Evolutionary conservation across 2,797 vertebrate species (phyloP).

Genomic region (Myotis findleyi): DNA sequence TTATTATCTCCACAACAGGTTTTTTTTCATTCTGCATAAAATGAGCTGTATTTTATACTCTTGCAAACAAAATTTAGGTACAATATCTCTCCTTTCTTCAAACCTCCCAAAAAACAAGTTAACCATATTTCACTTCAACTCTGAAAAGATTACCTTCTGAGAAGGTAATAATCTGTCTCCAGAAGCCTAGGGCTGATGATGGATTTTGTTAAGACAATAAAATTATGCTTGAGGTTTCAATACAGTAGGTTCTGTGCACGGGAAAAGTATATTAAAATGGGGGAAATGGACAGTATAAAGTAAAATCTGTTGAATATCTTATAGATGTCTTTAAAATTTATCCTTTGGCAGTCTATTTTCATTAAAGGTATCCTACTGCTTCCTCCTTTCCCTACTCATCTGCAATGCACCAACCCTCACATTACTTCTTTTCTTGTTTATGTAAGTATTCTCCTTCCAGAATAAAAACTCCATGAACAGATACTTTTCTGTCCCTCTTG

Average conservation of each 20-base stretch:
- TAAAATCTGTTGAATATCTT: not conserved
- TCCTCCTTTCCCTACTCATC: not conserved
- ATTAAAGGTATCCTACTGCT: not conserved
- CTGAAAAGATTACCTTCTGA: slow-evolving; percentile 63
- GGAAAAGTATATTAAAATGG: not conserved
- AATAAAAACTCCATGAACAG: not conserved
- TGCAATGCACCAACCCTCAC: not conserved
- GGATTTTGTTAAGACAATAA: slow-evolving; percentile 52
- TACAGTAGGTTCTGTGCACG: not conserved
- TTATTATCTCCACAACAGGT: slow-evolving; percentile 27
- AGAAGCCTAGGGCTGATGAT: slow-evolving; percentile 43
- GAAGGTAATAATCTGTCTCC: slow-evolving; percentile 48
- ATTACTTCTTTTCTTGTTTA: not conserved
- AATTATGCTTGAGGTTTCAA: slow-evolving; percentile 58
- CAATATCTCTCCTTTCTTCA: slow-evolving; percentile 12
- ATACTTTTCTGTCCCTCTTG: not conserved
- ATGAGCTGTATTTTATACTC: slow-evolving; percentile 38
- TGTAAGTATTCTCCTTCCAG: not conserved
- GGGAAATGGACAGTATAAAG: not conserved
- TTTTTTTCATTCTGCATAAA: slow-evolving; percentile 37
- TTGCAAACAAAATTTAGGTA: slow-evolving; percentile 49
- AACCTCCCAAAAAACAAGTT: slow-evolving; percentile 51
- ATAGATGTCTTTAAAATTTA: not conserved
- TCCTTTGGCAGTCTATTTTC: not conserved
- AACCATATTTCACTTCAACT: slow-evolving; percentile 49